Percentiles rank a stretch among this genome's conserved stretches.
Evolutionary conservation across 2,888 invertebrate genomes (phyloP).

Genomic region (Pinctada fucata): DNA sequence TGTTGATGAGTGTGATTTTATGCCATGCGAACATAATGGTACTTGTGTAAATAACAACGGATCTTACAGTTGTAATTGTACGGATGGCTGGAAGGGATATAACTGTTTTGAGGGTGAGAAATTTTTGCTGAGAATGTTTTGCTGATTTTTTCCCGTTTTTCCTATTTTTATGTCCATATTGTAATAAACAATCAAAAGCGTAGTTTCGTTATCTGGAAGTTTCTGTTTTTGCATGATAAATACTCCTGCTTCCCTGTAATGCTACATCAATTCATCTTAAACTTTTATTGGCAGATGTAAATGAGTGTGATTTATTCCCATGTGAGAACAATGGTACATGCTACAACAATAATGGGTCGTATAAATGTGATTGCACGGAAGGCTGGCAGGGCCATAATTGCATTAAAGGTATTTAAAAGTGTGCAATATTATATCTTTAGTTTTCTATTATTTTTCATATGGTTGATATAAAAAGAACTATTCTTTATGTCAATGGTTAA

Average conservation of each 20-base stretch:
- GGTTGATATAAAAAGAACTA: too few relatives aligned
- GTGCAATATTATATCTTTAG: too few relatives aligned
- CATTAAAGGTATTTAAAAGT: constrained; percentile 18
- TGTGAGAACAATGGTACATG: constrained; percentile 54
- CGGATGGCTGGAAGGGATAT: constrained; percentile 31
- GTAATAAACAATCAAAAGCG: background rate
- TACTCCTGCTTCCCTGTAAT: too few relatives aligned
- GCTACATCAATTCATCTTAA: too few relatives aligned
- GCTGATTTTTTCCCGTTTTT: too few relatives aligned
- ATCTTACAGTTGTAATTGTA: constrained; percentile 35
- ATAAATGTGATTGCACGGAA: constrained; percentile 47
- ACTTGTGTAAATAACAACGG: constrained; percentile 32
- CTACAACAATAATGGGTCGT: constrained; percentile 50
- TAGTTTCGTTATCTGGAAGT: too few relatives aligned
- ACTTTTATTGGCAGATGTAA: constrained; percentile 39
- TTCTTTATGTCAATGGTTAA: too few relatives aligned
- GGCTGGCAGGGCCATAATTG: constrained; percentile 50
- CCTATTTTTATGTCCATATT: background rate
- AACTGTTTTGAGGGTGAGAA: constrained; percentile 13
- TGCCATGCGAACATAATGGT: constrained; percentile 13
- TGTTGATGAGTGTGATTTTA: constrained; percentile 22
- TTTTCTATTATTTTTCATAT: too few relatives aligned
- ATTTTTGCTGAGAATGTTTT: background rate
- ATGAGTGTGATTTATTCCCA: constrained; percentile 47
- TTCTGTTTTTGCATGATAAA: too few relatives aligned